Evolutionary conservation across 37 sponge, comb jelly and placozoan genomes (phyloP).

Genomic region (Geodia barretti): DNA sequence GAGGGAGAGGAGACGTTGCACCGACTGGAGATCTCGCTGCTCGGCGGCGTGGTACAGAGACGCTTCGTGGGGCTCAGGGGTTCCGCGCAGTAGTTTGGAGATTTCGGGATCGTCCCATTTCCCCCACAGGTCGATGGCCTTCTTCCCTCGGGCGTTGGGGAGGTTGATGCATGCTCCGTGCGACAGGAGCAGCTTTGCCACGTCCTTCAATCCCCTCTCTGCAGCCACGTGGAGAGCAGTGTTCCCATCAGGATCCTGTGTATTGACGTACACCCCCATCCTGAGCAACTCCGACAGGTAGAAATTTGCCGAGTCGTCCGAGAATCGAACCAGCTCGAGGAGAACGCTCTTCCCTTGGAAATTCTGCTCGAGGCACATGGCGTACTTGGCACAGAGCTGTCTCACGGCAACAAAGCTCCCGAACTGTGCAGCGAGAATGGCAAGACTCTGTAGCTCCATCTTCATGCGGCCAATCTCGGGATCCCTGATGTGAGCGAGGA

Average conservation of each 20-base stretch:
- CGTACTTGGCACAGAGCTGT: constrained; percentile 48
- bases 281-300: constrained; percentile 43
- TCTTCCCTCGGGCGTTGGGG: constrained; percentile 41
- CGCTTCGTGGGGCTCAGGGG: constrained; percentile 30
- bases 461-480: constrained; percentile 16
- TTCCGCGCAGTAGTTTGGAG: not conserved
- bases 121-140: constrained; percentile 28
- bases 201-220: constrained; percentile 7
- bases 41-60: constrained; percentile 67
- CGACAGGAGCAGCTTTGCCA: constrained; percentile 37
- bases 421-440: constrained; percentile 62
- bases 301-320: not conserved
- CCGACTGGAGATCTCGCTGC: constrained; percentile 14
- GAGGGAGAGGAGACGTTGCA: constrained; percentile 24
- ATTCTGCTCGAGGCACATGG: constrained; percentile 65
- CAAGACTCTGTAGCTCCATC: constrained; percentile 51
- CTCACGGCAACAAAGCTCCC: constrained; percentile 38
- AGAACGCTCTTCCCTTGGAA: constrained; percentile 48
- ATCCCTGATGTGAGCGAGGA: constrained; percentile 53
- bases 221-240: constrained; percentile 67
- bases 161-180: constrained; percentile 49
- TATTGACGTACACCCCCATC: constrained; percentile 54
- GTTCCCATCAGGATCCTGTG: constrained; percentile 58
- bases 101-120: not conserved
- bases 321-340: constrained; percentile 23